A percentile compares a stretch with the other conserved stretches of the same genome.
Evolutionary conservation across 1,140 invertebrate genomes (phyloP).

Genomic region (Magallana gigas): DNA sequence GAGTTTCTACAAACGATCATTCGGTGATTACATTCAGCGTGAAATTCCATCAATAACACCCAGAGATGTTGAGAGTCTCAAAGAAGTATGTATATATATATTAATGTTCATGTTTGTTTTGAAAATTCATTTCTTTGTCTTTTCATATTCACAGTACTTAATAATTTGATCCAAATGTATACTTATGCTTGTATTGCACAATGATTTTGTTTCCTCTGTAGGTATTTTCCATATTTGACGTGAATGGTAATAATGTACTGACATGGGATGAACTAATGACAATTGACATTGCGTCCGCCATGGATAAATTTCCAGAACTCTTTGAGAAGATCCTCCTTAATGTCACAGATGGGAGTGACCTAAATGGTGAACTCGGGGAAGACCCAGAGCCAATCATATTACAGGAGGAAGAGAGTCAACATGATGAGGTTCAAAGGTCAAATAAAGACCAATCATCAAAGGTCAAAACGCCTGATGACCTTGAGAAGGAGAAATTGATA

Average conservation of each 20-base stretch:
- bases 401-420: not conserved
- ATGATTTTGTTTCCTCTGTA: not conserved
- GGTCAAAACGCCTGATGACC: slow-evolving; percentile 12
- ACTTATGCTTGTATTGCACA: too few relatives aligned
- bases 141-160: too few relatives aligned
- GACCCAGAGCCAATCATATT: not conserved
- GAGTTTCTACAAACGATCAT: slow-evolving; percentile 17
- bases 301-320: not conserved
- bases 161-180: too few relatives aligned
- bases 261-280: slow-evolving; percentile 7
- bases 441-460: not conserved
- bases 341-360: not conserved
- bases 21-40: not conserved
- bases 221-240: not conserved
- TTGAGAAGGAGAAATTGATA: slow-evolving; percentile 13
- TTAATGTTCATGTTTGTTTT: too few relatives aligned
- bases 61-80: not conserved
- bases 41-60: not conserved
- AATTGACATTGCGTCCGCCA: not conserved
- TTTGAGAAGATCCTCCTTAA: not conserved
- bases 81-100: not conserved
- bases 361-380: not conserved
- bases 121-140: too few relatives aligned
- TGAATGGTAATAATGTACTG: not conserved
- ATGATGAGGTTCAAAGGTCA: not conserved